Percentiles rank a stretch among this genome's conserved stretches.
Conservation (phyloP, 2,113 vertebrate species). For the Perca schrenkii region DNA sequence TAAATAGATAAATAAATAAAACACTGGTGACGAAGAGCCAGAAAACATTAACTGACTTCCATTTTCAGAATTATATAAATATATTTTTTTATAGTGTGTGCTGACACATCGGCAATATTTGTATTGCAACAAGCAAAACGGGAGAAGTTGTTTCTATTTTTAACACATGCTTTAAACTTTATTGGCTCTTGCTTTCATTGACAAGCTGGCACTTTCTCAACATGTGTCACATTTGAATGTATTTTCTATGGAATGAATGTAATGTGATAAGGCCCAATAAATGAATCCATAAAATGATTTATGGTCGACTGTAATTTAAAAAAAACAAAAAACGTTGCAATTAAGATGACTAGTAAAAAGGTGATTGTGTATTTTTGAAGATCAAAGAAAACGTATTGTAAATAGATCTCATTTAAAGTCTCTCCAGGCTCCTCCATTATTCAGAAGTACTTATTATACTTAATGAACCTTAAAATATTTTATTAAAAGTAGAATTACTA, state of each 20-base stretch:
- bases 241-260: slow-evolving; percentile 86
- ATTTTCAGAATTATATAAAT: slow-evolving; percentile 74
- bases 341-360: neutral
- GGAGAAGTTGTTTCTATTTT: slow-evolving; percentile 76
- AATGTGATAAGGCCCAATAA: slow-evolving; percentile 79
- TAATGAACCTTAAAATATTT: neutral
- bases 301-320: neutral
- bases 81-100: slow-evolving; percentile 84
- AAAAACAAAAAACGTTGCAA: neutral
- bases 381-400: neutral
- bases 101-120: slow-evolving; percentile 69
- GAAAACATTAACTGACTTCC: slow-evolving; percentile 65
- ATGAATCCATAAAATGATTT: slow-evolving; percentile 52
- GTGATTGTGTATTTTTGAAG: neutral
- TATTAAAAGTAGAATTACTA: neutral
- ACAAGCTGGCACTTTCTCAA: slow-evolving; percentile 61
- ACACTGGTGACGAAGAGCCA: slow-evolving; percentile 31
- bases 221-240: slow-evolving; percentile 82
- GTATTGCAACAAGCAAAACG: slow-evolving; percentile 60
- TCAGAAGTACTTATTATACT: neutral
- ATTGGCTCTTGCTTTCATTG: slow-evolving; percentile 65
- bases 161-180: slow-evolving; percentile 78
- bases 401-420: neutral
- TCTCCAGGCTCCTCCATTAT: neutral
- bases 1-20: slow-evolving; percentile 17